Evolutionary conservation across 2,113 vertebrate genomes (phyloP), one percentile per base, ranked within the genome.

Genomic region (Corapipo altera): DNA sequence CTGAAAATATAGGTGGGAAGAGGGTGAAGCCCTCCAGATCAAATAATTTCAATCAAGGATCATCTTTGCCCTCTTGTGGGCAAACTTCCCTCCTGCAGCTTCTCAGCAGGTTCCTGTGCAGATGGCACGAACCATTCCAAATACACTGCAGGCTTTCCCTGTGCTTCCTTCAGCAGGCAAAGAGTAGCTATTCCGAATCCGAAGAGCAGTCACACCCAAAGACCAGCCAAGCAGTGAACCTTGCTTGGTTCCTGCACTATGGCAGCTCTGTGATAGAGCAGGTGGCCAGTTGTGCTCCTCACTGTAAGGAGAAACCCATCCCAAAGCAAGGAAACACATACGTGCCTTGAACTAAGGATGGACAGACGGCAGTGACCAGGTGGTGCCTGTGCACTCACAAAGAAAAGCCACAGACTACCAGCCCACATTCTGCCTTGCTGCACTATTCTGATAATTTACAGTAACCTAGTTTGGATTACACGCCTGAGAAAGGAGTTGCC

Each of bases 61-160:
- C 93, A 26, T 65, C 51, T 94, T 77, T 64, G 94, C 96, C 95
- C 93, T 95, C 96, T 96, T 80, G 96, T 93, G 96, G 96, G 54
- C 91, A 83, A 74, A 73, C 35, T 9, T 83, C 51, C 59, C 67
- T 85, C 81, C 78, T 93, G 78, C 95, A 95, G 75, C 81, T 85
- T 70, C 74, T 54, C 58, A 4, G 33, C 83, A 27, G 54, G 5
- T 30, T 8, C 18, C 66, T 5, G 15, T 1, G 43, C 49, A 64
- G 69, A 24, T 6, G 0, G 71, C 76, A 35, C 2, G 3, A 74
- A 28, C 52, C 48, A 57, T 5, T 20, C 24, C 37, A 61, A 85
- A 58, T 2, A 1, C 64, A 30, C 16, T 5, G 27, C 70, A 19
- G 73, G 5, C 39, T 33, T 79, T 33, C 30, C 51, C 30, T 15